Evolutionary conservation across 2,797 vertebrate genomes (phyloP).

Genomic region (Melanotaenia parkinsoni): DNA sequence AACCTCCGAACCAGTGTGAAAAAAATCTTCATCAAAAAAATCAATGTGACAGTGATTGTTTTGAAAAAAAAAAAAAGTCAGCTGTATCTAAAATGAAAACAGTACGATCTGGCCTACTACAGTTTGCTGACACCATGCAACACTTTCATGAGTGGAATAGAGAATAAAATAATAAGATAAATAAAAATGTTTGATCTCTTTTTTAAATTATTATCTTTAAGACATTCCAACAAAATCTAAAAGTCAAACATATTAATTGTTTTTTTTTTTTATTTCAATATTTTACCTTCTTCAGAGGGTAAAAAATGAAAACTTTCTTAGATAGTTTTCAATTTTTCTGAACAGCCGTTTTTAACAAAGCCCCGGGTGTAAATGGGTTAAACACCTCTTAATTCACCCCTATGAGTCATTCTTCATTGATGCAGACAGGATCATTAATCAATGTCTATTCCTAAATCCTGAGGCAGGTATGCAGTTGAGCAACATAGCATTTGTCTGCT

Average conservation of each 20-base stretch:
- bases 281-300: background rate
- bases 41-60: too few species aligned
- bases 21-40: too few species aligned
- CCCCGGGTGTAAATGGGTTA: background rate
- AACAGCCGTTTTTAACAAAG: background rate
- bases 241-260: background rate
- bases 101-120: too few species aligned
- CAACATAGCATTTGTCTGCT: conserved; percentile 71
- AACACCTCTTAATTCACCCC: background rate
- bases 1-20: too few species aligned
- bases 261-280: background rate
- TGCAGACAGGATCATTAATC: conserved; percentile 45
- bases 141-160: too few species aligned
- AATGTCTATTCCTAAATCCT: conserved; percentile 49
- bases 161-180: too few species aligned
- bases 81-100: too few species aligned
- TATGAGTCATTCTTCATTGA: background rate
- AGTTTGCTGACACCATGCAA: too few species aligned
- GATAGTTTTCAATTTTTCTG: background rate
- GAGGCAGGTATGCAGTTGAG: conserved; percentile 61
- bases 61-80: too few species aligned
- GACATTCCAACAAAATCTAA: background rate
- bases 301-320: background rate
- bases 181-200: too few species aligned
- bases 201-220: background rate